Percentiles rank a stretch among this genome's conserved stretches.
Conservation (phyloP, 2,888 invertebrate species). For the Latheticus oryzae region DNA sequence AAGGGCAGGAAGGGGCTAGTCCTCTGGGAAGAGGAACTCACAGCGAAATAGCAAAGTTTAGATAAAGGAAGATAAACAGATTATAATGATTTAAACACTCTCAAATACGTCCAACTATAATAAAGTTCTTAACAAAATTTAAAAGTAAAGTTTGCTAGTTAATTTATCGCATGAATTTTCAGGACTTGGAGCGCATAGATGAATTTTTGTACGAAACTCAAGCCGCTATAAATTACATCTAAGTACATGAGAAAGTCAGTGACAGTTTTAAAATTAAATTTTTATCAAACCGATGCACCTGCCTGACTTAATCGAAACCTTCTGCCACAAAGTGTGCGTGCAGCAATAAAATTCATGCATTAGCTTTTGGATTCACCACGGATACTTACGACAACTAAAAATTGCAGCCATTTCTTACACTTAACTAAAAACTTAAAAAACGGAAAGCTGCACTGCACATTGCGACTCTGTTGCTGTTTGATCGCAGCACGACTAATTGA, state of each 20-base stretch:
- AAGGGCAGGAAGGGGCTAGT: conserved; percentile 52
- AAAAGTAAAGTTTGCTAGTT: conserved; percentile 51
- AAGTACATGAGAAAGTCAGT: conserved; percentile 40
- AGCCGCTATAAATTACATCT: conserved; percentile 42
- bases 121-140: conserved; percentile 59
- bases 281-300: conserved; percentile 51
- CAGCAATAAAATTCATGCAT: too few relatives aligned
- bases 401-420: neutral
- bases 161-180: conserved; percentile 43
- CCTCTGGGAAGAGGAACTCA: conserved; percentile 57
- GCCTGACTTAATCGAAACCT: conserved; percentile 27
- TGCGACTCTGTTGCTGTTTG: conserved; percentile 54
- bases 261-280: conserved; percentile 53
- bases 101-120: conserved; percentile 60
- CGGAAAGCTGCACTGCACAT: conserved; percentile 1
- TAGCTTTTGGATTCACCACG: too few relatives aligned
- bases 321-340: too few relatives aligned
- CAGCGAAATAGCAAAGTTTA: conserved; percentile 61
- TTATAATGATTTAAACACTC: conserved; percentile 62
- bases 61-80: conserved; percentile 63
- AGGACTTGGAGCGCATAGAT: conserved; percentile 30
- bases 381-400: neutral
- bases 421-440: neutral
- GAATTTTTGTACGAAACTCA: conserved; percentile 27
- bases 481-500: conserved; percentile 59